Conservation (phyloP, 2,113 vertebrate species). For the Promerops cafer region DNA sequence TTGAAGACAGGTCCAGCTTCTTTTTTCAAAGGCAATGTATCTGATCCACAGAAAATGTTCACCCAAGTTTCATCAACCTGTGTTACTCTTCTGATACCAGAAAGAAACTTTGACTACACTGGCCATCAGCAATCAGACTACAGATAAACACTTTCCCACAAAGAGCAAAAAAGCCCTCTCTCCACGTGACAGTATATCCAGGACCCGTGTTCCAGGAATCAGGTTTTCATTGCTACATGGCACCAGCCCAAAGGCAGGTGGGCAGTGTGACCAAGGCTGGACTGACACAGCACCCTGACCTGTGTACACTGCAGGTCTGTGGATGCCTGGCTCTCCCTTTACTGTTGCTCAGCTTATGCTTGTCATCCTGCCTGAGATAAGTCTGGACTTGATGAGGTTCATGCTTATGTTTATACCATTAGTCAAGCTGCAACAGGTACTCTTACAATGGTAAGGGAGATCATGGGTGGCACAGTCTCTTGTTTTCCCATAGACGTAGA, state of each 20-base stretch:
- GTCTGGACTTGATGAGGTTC: neutral
- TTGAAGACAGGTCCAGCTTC: neutral
- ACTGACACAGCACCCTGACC: neutral
- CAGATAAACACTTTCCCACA: neutral
- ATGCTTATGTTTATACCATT: neutral
- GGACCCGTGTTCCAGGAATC: neutral
- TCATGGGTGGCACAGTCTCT: neutral
- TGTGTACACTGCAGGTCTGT: neutral
- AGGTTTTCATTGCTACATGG: neutral
- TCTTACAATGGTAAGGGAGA: neutral
- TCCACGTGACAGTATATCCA: neutral
- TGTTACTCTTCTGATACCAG: neutral
- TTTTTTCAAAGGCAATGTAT: neutral
- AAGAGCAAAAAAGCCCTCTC: neutral
- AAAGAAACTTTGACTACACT: neutral
- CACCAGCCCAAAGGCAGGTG: neutral
- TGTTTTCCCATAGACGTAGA: neutral
- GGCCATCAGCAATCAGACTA: neutral
- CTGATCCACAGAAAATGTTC: neutral
- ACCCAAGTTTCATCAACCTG: neutral
- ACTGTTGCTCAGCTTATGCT: neutral
- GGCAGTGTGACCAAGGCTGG: rapidly evolving
- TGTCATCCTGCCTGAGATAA: neutral
- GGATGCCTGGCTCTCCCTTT: neutral
- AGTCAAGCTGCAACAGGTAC: neutral